Conservation (phyloP, 2,888 invertebrate genomes). For the Sphaerophoria rueppellii region DNA sequence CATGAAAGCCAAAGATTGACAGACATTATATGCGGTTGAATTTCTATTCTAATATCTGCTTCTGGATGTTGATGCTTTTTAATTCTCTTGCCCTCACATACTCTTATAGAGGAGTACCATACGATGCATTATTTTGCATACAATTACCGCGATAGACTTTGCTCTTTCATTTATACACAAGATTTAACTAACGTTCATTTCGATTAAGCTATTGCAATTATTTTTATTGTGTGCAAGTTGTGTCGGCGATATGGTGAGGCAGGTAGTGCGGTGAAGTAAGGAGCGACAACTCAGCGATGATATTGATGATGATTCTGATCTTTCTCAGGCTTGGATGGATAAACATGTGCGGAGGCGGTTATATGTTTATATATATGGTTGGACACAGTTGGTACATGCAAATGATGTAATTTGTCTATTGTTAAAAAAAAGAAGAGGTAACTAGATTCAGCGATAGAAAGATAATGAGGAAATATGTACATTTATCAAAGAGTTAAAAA, state of each 20-base stretch:
- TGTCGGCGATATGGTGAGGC: too few relatives aligned
- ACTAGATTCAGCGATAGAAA: not conserved
- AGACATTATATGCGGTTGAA: conserved; percentile 33
- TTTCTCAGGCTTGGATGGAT: conserved; percentile 19
- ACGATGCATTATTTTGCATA: conserved; percentile 30
- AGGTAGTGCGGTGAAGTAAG: too few relatives aligned
- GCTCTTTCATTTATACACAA: conserved; percentile 5
- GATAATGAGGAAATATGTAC: too few relatives aligned
- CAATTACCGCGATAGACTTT: conserved; percentile 31
- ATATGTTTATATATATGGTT: not conserved
- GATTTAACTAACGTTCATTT: conserved; percentile 42
- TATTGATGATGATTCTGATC: conserved; percentile 49
- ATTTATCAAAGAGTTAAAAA: too few relatives aligned
- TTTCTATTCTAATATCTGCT: conserved; percentile 33
- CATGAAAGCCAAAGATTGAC: conserved; percentile 47
- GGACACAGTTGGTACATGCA: conserved; percentile 16
- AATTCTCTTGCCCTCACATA: too few relatives aligned
- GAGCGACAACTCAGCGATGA: not conserved
- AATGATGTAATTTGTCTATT: conserved; percentile 21
- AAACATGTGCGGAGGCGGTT: conserved; percentile 31
- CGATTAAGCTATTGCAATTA: conserved; percentile 33
- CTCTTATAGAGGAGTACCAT: too few relatives aligned
- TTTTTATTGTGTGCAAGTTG: not conserved
- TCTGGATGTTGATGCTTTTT: not conserved
- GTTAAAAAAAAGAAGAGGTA: not conserved